These are phyloP conservation scores for Dasyprocta punctata DNA, from an alignment of 2,113 vertebrate genomes.

Conservation along the genomic window DNA sequence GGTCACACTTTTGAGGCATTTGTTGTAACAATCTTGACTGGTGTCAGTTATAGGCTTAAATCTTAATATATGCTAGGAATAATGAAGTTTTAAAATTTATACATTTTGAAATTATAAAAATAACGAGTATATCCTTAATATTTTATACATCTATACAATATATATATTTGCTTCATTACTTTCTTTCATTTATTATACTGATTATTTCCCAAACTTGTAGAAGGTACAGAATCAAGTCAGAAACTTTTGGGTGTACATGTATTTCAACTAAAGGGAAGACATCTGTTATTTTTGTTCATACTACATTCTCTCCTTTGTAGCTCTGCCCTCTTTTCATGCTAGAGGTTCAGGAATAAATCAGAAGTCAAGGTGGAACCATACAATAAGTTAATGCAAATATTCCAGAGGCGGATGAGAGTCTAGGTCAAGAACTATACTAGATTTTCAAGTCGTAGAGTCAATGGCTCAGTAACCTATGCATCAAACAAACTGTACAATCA, in stretches of 20 bases:
- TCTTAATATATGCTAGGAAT: conserved; percentile 50
- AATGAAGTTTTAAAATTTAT: conserved; percentile 37
- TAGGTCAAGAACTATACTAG: neutral
- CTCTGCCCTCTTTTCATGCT: neutral
- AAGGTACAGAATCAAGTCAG: conserved; percentile 25
- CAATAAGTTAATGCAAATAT: conserved; percentile 18
- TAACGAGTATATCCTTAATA: neutral
- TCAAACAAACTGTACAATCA: neutral
- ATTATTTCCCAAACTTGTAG: conserved; percentile 22
- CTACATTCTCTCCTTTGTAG: neutral
- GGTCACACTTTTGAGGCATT: neutral
- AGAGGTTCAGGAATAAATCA: conserved; percentile 36
- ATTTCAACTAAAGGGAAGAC: conserved; percentile 3
- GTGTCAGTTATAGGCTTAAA: conserved; percentile 1
- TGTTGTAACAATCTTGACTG: conserved; percentile 23
- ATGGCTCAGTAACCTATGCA: neutral
- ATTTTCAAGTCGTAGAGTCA: conserved; percentile 11
- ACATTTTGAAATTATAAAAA: conserved; percentile 45
- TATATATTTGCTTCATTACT: conserved; percentile 29
- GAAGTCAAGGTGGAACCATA: neutral
- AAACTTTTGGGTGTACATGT: neutral
- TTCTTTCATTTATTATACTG: conserved; percentile 41
- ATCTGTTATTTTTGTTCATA: neutral
- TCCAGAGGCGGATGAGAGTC: neutral
- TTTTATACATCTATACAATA: neutral